Base-by-base conservation (phyloP, 2,113 vertebrate genomes). In the Hemibagrus wyckioides region DNA sequence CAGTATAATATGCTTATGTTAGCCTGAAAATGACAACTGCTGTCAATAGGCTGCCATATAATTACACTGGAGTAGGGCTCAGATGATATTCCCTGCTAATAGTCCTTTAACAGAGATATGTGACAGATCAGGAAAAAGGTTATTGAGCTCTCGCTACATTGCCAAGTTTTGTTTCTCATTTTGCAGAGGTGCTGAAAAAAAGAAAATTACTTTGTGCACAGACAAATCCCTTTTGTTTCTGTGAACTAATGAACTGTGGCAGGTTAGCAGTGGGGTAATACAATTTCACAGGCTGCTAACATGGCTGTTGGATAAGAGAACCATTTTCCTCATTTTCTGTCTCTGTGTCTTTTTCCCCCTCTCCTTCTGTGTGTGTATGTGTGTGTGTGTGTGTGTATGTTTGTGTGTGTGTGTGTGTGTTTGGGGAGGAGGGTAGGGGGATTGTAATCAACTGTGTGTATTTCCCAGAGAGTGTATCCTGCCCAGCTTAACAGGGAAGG, bases 241-340 rank as follows among this genome's bases (percentile, higher is more conserved):
- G 80, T 67, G 85, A 84, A 85, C 84, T 90, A 91, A 92, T 92
- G 91, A 92, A 87, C 89, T 89, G 86, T 92, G 88, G 80, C 85
- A 76, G 61, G 90, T 90, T 92, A 86, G 84, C 71, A 80, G 91
- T 69, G 41, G 76, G 52, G 86, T 82, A 90, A 88, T 86, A 77
- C 83, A 82, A 88, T 91, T 89, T 88, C 84, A 76, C 82, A 87
- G 52, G 61, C 48, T 71, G 59, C 85, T 89, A 91, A 88, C 84
- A 80, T 90, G 85, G 67, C 82, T 87, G 82, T 89, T 90, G 91
- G 89, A 90, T 90, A 89, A 90, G 83, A 91, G 71, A 69, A 80
- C 50, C 36, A 82, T 88, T 91, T 76, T 76, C 82, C 30, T 81
- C 57, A 52, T 41, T 59, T 71, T 28, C 57, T 36, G 50, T 61